phyloP scores from a whole-genome alignment of 35 echinoderm and acorn worm species.

The Lytechinus pictus region DNA sequence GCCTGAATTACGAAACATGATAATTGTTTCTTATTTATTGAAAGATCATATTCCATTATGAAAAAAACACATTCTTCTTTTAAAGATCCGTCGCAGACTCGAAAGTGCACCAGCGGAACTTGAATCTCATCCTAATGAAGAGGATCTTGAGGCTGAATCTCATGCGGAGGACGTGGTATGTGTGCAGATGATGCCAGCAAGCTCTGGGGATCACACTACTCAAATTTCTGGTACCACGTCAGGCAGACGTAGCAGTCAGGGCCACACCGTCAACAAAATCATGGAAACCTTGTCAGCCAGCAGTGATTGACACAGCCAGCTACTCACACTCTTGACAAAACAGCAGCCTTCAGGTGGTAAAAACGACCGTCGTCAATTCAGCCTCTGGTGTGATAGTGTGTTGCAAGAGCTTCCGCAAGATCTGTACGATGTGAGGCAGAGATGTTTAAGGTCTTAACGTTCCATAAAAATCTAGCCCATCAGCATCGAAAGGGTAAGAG shows the following conservation, averaged over 20 bases:
- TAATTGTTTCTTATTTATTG: not conserved
- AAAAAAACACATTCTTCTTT: too few species aligned
- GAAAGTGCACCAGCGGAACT: not conserved
- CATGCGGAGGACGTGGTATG: not conserved
- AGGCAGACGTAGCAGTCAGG: not conserved
- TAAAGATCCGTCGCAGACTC: not conserved
- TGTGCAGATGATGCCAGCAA: too few species aligned
- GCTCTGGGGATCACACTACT: not conserved
- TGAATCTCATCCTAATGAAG: not conserved
- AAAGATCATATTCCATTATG: too few species aligned
- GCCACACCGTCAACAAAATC: not conserved
- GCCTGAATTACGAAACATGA: not conserved
- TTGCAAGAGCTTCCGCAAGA: not conserved
- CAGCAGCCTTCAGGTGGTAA: not conserved
- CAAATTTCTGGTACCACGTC: not conserved
- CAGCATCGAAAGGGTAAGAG: not conserved
- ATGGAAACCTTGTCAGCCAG: not conserved
- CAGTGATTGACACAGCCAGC: not conserved
- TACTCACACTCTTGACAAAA: not conserved
- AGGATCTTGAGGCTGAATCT: not conserved
- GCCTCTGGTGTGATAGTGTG: not conserved
- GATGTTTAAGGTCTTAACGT: not conserved
- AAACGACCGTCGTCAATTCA: not conserved
- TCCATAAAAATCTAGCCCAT: not conserved
- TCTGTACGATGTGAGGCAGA: constrained; percentile 13